Conservation (phyloP, 2,113 vertebrate genomes). For the Plectropomus leopardus region DNA sequence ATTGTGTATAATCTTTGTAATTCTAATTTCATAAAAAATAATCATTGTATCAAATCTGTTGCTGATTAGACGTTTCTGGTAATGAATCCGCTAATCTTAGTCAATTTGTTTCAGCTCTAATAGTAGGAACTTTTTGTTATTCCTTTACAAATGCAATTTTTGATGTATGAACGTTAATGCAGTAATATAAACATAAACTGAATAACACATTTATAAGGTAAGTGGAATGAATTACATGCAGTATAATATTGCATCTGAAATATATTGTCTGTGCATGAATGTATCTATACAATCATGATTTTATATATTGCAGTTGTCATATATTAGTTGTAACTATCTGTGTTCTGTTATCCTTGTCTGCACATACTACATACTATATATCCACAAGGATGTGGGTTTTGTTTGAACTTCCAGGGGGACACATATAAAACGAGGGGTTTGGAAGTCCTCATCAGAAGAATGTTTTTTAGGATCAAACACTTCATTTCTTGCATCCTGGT, state of each 20-base stretch:
- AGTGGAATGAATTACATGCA: background rate
- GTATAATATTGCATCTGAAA: background rate
- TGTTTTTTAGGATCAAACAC: too few species aligned
- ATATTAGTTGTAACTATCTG: background rate
- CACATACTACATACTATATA: too few species aligned
- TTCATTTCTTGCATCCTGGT: too few species aligned
- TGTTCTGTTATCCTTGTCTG: background rate
- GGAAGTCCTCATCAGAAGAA: too few species aligned
- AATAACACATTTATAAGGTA: background rate
- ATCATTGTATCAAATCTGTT: background rate
- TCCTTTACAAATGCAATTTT: background rate
- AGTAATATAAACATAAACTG: background rate
- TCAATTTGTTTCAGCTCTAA: background rate
- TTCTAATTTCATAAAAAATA: background rate
- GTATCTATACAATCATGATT: background rate
- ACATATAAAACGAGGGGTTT: too few species aligned
- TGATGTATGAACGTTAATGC: background rate
- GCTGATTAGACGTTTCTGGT: background rate
- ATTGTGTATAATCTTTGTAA: background rate
- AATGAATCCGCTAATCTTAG: background rate
- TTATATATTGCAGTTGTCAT: background rate
- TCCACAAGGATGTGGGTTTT: too few species aligned
- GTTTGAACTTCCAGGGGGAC: too few species aligned
- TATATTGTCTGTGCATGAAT: background rate
- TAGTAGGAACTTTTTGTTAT: background rate